Evolutionary conservation across 1,140 invertebrate genomes (phyloP), one percentile per base, ranked within the genome.

Genomic region (Drosophila azteca): DNA sequence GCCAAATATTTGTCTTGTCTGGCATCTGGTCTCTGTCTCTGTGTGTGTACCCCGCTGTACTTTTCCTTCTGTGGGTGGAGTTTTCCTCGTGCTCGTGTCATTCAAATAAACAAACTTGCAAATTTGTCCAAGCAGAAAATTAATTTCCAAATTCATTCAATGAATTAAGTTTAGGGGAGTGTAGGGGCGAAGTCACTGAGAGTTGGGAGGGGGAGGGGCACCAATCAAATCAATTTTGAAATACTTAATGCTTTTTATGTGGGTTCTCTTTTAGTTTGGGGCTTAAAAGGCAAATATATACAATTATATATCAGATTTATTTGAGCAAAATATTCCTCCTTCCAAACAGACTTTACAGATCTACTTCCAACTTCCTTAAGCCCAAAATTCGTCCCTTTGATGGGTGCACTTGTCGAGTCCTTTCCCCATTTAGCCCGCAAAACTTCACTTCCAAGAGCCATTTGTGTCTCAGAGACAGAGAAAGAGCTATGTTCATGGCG

Each of bases 91-190:
- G 44, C 45, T 57, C 54, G 58, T 74, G 72, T 68, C 59, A 55
- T 41, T 57, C 52, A 68, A 80, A 85, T 74, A 77, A 79, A 69
- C 58, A 79, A 74, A 59, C 62, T 62, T 63, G 45, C 35, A 77
- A 58, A 20, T 39, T 39, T 58, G 39, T 35, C 52, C 43, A 55
- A 65, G 67, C 66, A 59, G 51, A 77, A 84, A 84, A 85, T 77
- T 73, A 85, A 80, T 80, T 79, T 69, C 55, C 20, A 59, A 68
- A 77, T 77, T 53, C 20, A 29, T 63, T 51, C 45, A 73, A 48
- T 29, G 54, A 24, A 43, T 8, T 43, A 26, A 13, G 9, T 24
- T 15, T 13, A 20, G 49, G 11, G 7, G 29, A 51, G 26, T 15
- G 35, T 20, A 3, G 35, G 35, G 11, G 35, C 1, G 8, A 1